phyloP scores from a whole-genome alignment of 2,888 invertebrate species.

The Idaea aversata region DNA sequence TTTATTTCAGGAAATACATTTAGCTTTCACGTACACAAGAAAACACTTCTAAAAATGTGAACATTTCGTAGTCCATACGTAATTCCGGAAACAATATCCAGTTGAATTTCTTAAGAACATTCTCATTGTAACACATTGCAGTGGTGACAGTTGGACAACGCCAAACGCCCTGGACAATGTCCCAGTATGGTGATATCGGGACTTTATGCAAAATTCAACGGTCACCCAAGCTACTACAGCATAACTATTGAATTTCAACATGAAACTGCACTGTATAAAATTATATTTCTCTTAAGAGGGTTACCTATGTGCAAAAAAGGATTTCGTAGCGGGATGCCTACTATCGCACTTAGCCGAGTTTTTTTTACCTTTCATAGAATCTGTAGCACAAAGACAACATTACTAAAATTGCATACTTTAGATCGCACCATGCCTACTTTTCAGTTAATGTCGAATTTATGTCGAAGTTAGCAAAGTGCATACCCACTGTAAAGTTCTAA shows the following conservation, averaged over 20 bases:
- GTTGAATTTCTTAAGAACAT: neutral
- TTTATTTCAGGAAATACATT: neutral
- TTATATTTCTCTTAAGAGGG: neutral
- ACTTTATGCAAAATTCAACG: slow-evolving; percentile 4
- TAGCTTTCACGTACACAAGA: neutral
- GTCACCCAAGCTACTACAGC: neutral
- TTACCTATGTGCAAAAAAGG: too few relatives aligned
- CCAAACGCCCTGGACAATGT: neutral
- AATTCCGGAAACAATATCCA: neutral
- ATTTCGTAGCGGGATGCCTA: too few relatives aligned
- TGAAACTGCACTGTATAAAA: neutral
- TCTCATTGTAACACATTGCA: neutral
- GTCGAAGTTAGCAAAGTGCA: too few relatives aligned
- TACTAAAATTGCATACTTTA: too few relatives aligned
- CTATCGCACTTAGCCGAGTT: too few relatives aligned
- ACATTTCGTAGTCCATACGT: neutral
- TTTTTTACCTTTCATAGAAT: too few relatives aligned
- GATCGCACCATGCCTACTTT: too few relatives aligned
- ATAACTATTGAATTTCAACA: slow-evolving; percentile 3
- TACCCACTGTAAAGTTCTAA: too few relatives aligned
- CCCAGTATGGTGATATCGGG: neutral
- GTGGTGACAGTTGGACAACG: neutral
- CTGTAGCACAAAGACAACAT: too few relatives aligned
- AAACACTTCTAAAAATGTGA: neutral
- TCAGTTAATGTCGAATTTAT: too few relatives aligned